These are phyloP conservation scores for Hyla sarda DNA, from an alignment of 2,113 vertebrate genomes.

Conservation along the genomic window DNA sequence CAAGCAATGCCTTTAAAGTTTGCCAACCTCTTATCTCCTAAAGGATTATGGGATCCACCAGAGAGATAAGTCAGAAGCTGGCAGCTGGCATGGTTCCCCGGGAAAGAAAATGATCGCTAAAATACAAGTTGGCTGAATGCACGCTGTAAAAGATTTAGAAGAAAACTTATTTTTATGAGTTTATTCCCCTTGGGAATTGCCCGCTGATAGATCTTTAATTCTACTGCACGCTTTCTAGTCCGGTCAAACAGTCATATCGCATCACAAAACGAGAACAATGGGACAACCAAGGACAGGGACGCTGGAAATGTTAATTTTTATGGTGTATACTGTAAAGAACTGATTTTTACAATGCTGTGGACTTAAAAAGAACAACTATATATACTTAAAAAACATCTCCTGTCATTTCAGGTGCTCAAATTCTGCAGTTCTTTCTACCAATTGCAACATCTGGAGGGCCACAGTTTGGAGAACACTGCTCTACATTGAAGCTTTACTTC, in stretches of 20 bases:
- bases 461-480: too few relatives aligned
- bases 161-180: constrained; percentile 26
- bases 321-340: too few relatives aligned
- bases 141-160: constrained; percentile 14
- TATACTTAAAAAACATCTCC: too few relatives aligned
- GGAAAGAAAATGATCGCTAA: constrained; percentile 12
- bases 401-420: too few relatives aligned
- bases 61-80: constrained; percentile 42
- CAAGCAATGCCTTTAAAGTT: constrained; percentile 1
- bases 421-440: too few relatives aligned
- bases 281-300: neutral
- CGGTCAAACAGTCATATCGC: neutral
- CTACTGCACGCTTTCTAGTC: neutral
- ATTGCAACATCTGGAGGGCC: too few relatives aligned
- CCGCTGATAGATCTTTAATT: constrained; percentile 5
- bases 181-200: neutral
- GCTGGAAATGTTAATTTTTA: neutral
- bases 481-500: too few relatives aligned
- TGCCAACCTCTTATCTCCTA: constrained; percentile 45
- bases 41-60: constrained; percentile 43
- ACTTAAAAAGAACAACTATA: too few relatives aligned
- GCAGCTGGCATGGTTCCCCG: constrained; percentile 6
- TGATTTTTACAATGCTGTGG: too few relatives aligned
- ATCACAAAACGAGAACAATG: neutral
- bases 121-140: constrained; percentile 16